phyloP scores from a whole-genome alignment of 2,888 invertebrate genomes.

The Aquatica leii region DNA sequence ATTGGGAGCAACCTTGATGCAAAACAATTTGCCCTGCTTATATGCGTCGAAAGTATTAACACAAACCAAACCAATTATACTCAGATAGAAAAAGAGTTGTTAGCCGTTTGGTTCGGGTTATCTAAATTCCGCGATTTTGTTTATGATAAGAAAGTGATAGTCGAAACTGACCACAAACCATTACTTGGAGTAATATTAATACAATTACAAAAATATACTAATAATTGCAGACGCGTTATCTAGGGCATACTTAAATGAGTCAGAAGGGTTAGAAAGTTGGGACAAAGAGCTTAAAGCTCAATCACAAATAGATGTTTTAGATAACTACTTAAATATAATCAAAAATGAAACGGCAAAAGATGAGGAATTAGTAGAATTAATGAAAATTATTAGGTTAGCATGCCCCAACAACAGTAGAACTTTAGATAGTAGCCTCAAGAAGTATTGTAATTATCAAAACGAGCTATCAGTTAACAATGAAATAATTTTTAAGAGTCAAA shows the following conservation, averaged over 20 bases:
- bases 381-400: background rate
- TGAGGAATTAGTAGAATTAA: background rate
- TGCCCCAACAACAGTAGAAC: background rate
- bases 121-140: too few species aligned
- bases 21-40: background rate
- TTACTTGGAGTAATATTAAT: background rate
- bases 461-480: too few species aligned
- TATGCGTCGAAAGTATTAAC: background rate
- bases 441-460: too few species aligned
- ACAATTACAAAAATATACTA: background rate
- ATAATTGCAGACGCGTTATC: background rate
- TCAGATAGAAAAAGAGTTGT: background rate
- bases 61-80: background rate
- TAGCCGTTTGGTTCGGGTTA: background rate
- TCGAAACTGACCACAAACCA: slow-evolving; percentile 3
- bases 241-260: background rate
- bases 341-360: too few species aligned
- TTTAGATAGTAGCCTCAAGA: background rate
- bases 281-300: background rate
- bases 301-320: too few species aligned
- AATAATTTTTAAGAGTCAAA: background rate
- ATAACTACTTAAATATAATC: too few species aligned
- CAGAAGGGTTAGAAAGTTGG: background rate
- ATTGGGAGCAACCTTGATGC: too few species aligned
- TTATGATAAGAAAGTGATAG: background rate